phyloP scores from a whole-genome alignment of 2,888 invertebrate genomes.

The Eutolmus rufibarbis region DNA sequence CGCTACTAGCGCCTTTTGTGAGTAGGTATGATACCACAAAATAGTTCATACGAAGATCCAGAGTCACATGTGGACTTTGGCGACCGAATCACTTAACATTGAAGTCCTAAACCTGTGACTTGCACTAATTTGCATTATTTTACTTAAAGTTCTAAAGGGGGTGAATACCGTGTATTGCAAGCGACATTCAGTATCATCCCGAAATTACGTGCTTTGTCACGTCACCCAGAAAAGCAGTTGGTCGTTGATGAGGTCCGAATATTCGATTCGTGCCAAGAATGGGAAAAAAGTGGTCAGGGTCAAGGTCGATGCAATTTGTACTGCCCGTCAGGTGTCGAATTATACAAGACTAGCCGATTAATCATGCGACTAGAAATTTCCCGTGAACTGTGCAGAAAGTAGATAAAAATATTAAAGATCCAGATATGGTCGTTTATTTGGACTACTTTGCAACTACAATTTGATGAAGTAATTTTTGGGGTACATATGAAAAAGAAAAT shows the following conservation, averaged over 20 bases:
- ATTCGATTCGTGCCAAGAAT: slow-evolving; percentile 9
- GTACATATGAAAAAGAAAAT: neutral
- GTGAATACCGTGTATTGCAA: neutral
- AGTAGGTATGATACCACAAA: neutral
- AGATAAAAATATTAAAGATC: neutral
- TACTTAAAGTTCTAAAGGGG: neutral
- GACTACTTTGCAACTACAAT: neutral
- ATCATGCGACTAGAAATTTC: neutral
- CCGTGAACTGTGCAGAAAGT: neutral
- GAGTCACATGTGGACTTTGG: neutral
- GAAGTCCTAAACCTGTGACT: neutral
- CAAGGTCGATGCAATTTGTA: neutral
- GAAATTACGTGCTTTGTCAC: neutral
- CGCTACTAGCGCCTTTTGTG: neutral
- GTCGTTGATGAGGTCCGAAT: neutral
- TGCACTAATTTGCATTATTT: neutral
- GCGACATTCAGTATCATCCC: neutral
- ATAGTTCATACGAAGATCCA: neutral
- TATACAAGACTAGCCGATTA: neutral
- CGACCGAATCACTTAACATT: neutral
- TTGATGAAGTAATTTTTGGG: neutral
- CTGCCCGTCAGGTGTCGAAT: neutral
- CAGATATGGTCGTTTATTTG: neutral
- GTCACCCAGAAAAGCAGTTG: neutral
- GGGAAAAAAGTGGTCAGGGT: slow-evolving; percentile 21